Conservation (phyloP, 2,888 invertebrate genomes). For the Nycteola revayana region DNA sequence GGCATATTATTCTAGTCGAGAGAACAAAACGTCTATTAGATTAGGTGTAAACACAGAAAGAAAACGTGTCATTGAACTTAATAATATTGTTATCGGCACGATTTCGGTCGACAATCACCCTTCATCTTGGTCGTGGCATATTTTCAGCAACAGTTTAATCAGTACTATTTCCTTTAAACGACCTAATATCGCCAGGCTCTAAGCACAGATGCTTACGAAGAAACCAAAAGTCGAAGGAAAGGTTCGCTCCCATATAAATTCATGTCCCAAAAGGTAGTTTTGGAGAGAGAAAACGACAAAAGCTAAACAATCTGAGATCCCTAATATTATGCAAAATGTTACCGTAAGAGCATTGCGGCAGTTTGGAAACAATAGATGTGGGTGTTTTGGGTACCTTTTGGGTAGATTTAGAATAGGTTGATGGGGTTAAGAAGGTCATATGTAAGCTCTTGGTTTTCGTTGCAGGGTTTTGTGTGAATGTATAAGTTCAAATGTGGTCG, state of each 20-base stretch:
- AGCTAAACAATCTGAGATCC: slow-evolving; percentile 35
- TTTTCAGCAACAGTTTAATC: too few relatives aligned
- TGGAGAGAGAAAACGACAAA: slow-evolving; percentile 30
- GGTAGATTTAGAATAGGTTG: slow-evolving; percentile 29
- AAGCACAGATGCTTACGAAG: too few relatives aligned
- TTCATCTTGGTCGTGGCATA: too few relatives aligned
- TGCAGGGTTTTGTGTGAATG: slow-evolving; percentile 9
- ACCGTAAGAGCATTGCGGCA: slow-evolving; percentile 36
- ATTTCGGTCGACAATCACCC: too few relatives aligned
- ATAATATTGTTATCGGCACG: too few relatives aligned
- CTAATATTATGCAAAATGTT: slow-evolving; percentile 44
- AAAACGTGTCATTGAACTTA: too few relatives aligned
- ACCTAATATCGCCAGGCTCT: too few relatives aligned
- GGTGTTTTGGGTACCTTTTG: not conserved
- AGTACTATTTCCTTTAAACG: too few relatives aligned
- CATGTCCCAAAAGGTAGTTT: slow-evolving; percentile 38
- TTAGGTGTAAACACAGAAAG: too few relatives aligned
- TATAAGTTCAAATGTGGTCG: slow-evolving; percentile 10
- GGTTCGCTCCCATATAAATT: slow-evolving; percentile 41
- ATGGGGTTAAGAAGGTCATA: slow-evolving; percentile 35
- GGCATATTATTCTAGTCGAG: too few relatives aligned
- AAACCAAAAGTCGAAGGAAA: slow-evolving; percentile 18
- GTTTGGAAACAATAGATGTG: slow-evolving; percentile 47
- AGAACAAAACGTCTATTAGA: too few relatives aligned
- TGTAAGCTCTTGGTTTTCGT: slow-evolving; percentile 24